Evolutionary conservation across 1,140 invertebrate species (phyloP), one percentile per base, ranked within the genome.

Genomic region (Tetramorium parvispinum): DNA sequence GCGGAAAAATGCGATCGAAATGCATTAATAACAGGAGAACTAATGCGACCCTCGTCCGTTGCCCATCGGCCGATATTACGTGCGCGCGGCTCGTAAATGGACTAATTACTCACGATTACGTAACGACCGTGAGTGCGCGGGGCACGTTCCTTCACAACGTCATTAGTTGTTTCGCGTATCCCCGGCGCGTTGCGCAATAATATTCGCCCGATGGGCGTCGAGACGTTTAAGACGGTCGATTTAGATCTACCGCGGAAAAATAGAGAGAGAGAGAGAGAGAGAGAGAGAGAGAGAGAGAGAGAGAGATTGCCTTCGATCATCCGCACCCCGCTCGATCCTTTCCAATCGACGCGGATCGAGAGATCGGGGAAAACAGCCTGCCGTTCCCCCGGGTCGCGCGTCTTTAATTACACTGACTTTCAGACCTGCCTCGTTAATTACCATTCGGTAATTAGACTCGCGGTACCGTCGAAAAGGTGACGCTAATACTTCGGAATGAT

Each of bases 21-120:
- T 92, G 91, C 93, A 93, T 93, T 94, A 94, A 93, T 91, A 93
- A 93, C 91, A 86, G 91, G 86, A 90, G 92, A 93, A 93, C 93
- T 93, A 91, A 94, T 91, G 85, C 71, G 86, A 68, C 59, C 87
- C 49, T 85, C 81, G 51, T 57, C 65, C 55, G 51, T 76, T 68
- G 86, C 89, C 70, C 76, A 57, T 76, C 81, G 70, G 11, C 61
- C 70, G 70, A 75, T 76, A 77, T 90, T 83, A 90, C 86, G 57
- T 66, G 73, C 82, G 32, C 49, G 63, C 63, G 68, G 87, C 87
- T 93, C 91, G 89, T 92, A 93, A 93, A 93, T 92, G 91, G 89
- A 92, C 92, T 93, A 93, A 93, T 93, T 93, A 93, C 91, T 92
- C 91, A 91, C 61, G 81, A 93, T 93, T 93, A 90, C 91, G 89